Conservation (phyloP, 2,113 vertebrate species). For the Galbula dea region DNA sequence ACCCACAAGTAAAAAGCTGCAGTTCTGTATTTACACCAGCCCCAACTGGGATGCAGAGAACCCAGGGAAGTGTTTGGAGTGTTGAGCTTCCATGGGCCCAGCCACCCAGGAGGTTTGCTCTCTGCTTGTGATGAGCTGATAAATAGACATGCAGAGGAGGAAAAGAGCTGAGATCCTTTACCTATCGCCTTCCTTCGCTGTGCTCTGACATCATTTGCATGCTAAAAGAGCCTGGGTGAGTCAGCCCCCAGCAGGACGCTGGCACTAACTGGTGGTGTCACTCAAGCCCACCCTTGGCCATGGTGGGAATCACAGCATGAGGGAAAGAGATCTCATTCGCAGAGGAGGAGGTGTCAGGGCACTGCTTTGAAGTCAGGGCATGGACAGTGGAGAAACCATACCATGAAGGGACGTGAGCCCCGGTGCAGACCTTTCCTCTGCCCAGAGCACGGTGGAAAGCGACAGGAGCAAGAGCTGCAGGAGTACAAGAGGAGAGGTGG, state of each 20-base stretch:
- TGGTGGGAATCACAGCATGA: not conserved
- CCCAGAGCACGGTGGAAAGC: not conserved
- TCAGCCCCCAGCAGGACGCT: not conserved
- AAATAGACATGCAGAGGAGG: not conserved
- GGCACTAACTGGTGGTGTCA: not conserved
- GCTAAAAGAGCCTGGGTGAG: not conserved
- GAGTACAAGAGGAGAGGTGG: not conserved
- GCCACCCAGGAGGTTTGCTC: not conserved
- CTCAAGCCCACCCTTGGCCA: not conserved
- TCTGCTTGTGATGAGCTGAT: not conserved
- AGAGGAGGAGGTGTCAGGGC: not conserved
- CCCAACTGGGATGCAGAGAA: not conserved
- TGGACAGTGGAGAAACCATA: rapidly evolving
- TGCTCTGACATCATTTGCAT: not conserved
- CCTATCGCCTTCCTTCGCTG: not conserved
- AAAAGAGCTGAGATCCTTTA: not conserved
- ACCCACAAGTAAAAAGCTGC: not conserved
- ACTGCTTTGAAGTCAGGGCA: rapidly evolving
- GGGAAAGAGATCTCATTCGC: not conserved
- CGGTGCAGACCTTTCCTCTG: not conserved
- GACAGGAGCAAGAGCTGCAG: not conserved
- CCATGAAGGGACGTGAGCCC: rapidly evolving
- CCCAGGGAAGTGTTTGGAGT: not conserved
- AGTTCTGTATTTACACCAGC: not conserved
- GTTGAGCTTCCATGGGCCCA: not conserved